Conservation (phyloP, 2,113 vertebrate species). For the Callionymus lyra region DNA sequence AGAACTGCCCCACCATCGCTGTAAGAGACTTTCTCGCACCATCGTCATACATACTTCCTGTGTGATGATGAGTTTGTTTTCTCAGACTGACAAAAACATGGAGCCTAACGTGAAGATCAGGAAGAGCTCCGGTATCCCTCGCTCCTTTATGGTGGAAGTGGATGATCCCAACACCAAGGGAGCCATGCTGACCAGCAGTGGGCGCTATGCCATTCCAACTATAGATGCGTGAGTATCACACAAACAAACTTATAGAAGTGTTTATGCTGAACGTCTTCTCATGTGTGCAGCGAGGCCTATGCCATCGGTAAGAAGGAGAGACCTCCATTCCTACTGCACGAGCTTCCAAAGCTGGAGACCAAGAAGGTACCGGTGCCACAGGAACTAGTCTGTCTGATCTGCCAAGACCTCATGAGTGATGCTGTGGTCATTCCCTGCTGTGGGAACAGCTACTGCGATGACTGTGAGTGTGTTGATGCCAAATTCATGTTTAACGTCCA, state of each 20-base stretch:
- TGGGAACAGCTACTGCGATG: constrained; percentile 96
- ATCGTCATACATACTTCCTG: not conserved
- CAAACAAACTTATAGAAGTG: not conserved
- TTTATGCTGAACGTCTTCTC: not conserved
- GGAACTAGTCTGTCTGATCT: constrained; percentile 89
- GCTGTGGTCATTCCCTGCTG: constrained; percentile 97
- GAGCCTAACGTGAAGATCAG: constrained; percentile 84
- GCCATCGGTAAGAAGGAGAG: constrained; percentile 94
- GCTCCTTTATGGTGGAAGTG: constrained; percentile 96
- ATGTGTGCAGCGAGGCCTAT: constrained; percentile 77
- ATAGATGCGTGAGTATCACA: constrained; percentile 86
- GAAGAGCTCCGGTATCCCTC: constrained; percentile 95
- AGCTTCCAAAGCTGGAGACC: constrained; percentile 70
- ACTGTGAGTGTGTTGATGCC: constrained; percentile 74
- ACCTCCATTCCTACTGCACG: constrained; percentile 81
- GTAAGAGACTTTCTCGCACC: constrained; percentile 61
- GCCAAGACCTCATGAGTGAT: constrained; percentile 89
- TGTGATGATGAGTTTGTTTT: constrained; percentile 7
- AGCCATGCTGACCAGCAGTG: constrained; percentile 93
- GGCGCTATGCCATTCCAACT: constrained; percentile 87
- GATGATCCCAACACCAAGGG: constrained; percentile 91
- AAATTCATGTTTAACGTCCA: not conserved
- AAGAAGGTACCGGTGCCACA: constrained; percentile 84
- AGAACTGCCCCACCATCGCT: constrained; percentile 86
- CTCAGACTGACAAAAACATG: constrained; percentile 75